Percentiles rank a stretch among this genome's conserved stretches.
These are phyloP conservation scores for Odiellus spinosus DNA, from an alignment of 2,888 invertebrate species.

Conservation along the genomic window DNA sequence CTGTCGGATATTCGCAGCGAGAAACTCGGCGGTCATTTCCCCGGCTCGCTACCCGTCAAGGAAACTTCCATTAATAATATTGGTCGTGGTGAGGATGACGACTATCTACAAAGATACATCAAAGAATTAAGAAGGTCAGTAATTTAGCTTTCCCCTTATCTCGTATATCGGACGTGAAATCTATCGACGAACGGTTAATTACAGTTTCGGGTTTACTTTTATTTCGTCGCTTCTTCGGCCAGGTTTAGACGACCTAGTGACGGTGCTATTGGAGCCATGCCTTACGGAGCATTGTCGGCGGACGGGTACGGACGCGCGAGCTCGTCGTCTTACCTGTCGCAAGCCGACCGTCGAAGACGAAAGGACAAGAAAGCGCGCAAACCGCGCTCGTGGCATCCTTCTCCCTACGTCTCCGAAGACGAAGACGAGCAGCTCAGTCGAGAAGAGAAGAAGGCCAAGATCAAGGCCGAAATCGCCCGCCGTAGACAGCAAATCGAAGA, in stretches of 20 bases:
- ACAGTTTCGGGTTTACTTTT: too few relatives aligned
- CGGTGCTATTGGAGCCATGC: slow-evolving; percentile 10
- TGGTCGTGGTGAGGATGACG: neutral
- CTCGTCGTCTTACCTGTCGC: neutral
- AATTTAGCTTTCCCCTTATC: too few relatives aligned
- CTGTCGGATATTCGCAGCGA: slow-evolving; percentile 9
- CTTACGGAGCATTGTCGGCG: slow-evolving; percentile 8
- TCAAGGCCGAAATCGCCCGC: slow-evolving; percentile 43
- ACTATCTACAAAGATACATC: neutral
- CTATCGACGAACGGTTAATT: too few relatives aligned
- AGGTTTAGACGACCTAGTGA: slow-evolving; percentile 17
- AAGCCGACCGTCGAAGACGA: neutral
- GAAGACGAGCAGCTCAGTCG: slow-evolving; percentile 38
- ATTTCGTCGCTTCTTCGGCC: too few relatives aligned
- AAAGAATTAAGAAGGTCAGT: neutral
- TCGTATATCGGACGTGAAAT: too few relatives aligned
- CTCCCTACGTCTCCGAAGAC: slow-evolving; percentile 34
- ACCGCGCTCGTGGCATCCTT: slow-evolving; percentile 35
- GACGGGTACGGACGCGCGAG: slow-evolving; percentile 15
- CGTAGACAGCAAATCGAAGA: slow-evolving; percentile 42
- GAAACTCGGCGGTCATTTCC: neutral
- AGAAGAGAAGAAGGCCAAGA: slow-evolving; percentile 40
- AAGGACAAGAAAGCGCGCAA: slow-evolving; percentile 11
- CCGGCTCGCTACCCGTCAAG: too few relatives aligned
- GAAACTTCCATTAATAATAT: slow-evolving; percentile 9